These are phyloP conservation scores for Eriosoma lanigerum DNA, from an alignment of 1,140 invertebrate species.

Conservation along the genomic window DNA sequence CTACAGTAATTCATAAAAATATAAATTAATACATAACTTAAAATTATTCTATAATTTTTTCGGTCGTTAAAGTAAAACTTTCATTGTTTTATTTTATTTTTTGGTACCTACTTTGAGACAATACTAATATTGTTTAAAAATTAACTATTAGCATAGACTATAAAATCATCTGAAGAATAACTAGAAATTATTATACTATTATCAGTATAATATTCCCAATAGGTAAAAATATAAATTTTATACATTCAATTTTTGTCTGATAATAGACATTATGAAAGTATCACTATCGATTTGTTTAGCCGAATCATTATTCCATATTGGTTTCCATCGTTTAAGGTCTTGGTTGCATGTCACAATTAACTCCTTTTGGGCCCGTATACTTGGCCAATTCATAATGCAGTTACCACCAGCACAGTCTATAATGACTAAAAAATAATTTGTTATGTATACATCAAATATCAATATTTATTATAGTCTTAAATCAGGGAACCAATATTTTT, in stretches of 20 bases:
- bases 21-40: too few relatives aligned
- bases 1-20: too few relatives aligned
- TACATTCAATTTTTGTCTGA: slow-evolving; percentile 32
- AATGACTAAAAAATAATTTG: slow-evolving; percentile 13
- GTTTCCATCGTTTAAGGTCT: slow-evolving; percentile 20
- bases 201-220: too few relatives aligned
- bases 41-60: too few relatives aligned
- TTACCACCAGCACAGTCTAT: slow-evolving; percentile 30
- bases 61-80: too few relatives aligned
- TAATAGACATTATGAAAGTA: slow-evolving; percentile 2
- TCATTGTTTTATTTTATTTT: too few relatives aligned
- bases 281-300: slow-evolving; percentile 16
- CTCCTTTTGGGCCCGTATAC: background rate
- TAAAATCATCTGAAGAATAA: too few relatives aligned
- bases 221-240: background rate
- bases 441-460: background rate
- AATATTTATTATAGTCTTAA: background rate
- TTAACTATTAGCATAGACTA: too few relatives aligned
- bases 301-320: slow-evolving; percentile 33
- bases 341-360: slow-evolving; percentile 27
- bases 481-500: background rate
- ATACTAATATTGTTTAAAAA: too few relatives aligned
- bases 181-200: too few relatives aligned
- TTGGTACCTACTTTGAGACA: too few relatives aligned
- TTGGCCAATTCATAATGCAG: slow-evolving; percentile 14